phyloP scores from a whole-genome alignment of 2,888 invertebrate genomes.

The Sepiola atlantica region DNA sequence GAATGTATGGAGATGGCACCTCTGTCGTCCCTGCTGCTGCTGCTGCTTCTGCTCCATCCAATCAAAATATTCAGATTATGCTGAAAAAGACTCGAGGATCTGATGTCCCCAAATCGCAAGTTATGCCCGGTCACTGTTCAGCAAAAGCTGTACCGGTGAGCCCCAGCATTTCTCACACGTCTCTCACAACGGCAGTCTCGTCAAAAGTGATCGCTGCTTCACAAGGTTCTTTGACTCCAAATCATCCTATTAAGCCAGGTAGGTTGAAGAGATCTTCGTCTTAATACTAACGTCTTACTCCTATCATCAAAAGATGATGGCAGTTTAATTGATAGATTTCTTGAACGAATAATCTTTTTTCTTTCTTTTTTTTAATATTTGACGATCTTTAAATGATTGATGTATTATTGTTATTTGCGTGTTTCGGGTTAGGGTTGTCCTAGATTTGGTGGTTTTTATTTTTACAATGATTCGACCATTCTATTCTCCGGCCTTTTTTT shows the following conservation, averaged over 20 bases:
- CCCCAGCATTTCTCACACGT: constrained; percentile 40
- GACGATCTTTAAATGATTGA: no score
- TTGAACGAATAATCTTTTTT: no score
- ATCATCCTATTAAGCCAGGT: constrained; percentile 35
- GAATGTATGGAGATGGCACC: constrained; percentile 5
- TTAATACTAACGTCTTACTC: no score
- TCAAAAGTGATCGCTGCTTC: constrained; percentile 39
- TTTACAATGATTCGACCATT: no score
- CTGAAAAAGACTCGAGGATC: constrained; percentile 8
- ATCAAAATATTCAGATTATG: constrained; percentile 8
- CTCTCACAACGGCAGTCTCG: constrained; percentile 24
- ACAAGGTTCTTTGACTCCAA: constrained; percentile 43
- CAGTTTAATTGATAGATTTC: no score
- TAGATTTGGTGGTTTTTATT: no score
- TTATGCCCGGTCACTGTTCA: background rate
- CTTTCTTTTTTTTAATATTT: no score
- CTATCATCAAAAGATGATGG: no score
- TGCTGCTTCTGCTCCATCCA: constrained; percentile 33
- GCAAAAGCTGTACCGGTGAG: constrained; percentile 2
- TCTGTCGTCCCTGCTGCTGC: constrained; percentile 37
- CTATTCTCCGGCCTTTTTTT: no score
- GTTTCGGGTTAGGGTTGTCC: no score
- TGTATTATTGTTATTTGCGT: no score
- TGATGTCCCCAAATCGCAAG: constrained; percentile 38
- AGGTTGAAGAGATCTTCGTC: background rate